phyloP scores from a whole-genome alignment of 2,113 vertebrate genomes.

The Pelecanoides urinatrix region DNA sequence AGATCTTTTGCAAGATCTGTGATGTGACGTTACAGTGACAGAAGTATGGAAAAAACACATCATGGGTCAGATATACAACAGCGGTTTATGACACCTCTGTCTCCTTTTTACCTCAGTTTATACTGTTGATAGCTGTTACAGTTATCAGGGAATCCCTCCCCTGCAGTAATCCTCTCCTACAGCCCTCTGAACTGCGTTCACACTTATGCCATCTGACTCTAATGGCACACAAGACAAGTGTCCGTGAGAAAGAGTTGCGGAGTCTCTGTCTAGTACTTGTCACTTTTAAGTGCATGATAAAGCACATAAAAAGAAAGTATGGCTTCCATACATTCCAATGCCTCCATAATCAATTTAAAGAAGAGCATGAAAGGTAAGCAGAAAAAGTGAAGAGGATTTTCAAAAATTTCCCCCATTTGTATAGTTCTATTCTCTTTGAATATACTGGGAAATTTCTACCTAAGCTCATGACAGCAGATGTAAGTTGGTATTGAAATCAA shows the following conservation, averaged over 20 bases:
- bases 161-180: not conserved
- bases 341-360: not conserved
- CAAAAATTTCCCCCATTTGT: not conserved
- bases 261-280: not conserved
- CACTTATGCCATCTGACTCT: not conserved
- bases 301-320: not conserved
- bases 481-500: not conserved
- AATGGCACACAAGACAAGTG: not conserved
- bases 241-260: not conserved
- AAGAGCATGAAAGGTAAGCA: not conserved
- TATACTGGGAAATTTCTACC: not conserved
- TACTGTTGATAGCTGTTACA: not conserved
- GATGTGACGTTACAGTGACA: not conserved
- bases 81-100: not conserved
- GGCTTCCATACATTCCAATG: not conserved
- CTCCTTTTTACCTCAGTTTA: not conserved
- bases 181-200: not conserved
- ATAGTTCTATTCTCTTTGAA: not conserved
- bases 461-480: not conserved
- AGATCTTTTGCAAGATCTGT: not conserved
- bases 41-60: not conserved
- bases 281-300: not conserved
- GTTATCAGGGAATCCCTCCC: not conserved
- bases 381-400: not conserved
- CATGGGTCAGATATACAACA: fast-evolving